These are phyloP conservation scores for Dicentrarchus labrax DNA, from an alignment of 2,113 vertebrate genomes.

Conservation along the genomic window DNA sequence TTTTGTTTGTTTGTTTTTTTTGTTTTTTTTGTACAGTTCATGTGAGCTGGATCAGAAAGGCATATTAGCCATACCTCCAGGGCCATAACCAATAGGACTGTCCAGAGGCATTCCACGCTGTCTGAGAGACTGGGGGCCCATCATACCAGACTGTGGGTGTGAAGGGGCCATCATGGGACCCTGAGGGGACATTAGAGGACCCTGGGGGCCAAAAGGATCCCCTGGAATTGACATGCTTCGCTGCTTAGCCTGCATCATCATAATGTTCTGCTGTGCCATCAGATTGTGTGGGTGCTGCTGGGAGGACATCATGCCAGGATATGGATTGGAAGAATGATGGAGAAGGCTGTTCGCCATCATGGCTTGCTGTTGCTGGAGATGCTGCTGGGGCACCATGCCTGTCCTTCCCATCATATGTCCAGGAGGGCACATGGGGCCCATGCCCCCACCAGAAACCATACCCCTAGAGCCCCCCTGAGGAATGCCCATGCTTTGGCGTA, in stretches of 20 bases:
- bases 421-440: conserved; percentile 91
- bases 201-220: conserved; percentile 93
- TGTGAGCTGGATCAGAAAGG: conserved; percentile 86
- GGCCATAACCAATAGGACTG: conserved; percentile 92
- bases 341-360: conserved; percentile 91
- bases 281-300: conserved; percentile 90
- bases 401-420: conserved; percentile 96
- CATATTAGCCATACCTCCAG: conserved; percentile 93
- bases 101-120: conserved; percentile 96
- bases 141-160: conserved; percentile 91
- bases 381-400: conserved; percentile 87
- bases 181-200: conserved; percentile 92
- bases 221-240: conserved; percentile 89
- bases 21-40: conserved; percentile 61
- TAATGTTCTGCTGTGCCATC: conserved; percentile 95
- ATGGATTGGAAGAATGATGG: conserved; percentile 82
- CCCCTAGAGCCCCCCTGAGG: conserved; percentile 83
- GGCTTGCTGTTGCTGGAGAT: conserved; percentile 83
- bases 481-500: conserved; percentile 86
- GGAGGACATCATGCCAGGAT: conserved; percentile 92
- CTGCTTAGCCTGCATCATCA: conserved; percentile 98
- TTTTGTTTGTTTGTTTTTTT: not conserved
- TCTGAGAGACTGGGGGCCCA: conserved; percentile 93
- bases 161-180: conserved; percentile 93
- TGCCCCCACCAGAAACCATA: conserved; percentile 85